Conservation (phyloP, 1,140 invertebrate genomes). For the Chrysopa pallens region DNA sequence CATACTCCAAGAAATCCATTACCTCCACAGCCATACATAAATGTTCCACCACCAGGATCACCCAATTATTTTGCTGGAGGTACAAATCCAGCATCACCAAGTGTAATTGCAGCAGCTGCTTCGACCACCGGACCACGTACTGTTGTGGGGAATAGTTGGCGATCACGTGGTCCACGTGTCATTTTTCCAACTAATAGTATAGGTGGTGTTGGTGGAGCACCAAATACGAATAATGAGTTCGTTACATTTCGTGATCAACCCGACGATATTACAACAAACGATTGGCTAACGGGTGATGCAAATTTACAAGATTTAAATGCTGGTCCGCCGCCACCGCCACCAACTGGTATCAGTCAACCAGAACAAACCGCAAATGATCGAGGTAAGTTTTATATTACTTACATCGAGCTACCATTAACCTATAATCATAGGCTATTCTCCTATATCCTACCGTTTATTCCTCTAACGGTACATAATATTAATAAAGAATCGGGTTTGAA, state of each 20-base stretch:
- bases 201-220: too few species aligned
- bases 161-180: constrained; percentile 14
- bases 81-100: neutral
- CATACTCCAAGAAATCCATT: too few species aligned
- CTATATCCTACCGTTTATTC: neutral
- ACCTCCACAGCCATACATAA: neutral
- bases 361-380: constrained; percentile 16
- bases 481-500: neutral
- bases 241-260: constrained; percentile 18
- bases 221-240: constrained; percentile 8
- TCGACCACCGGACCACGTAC: constrained; percentile 3
- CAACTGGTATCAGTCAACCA: constrained; percentile 4
- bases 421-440: neutral
- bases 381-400: constrained; percentile 11
- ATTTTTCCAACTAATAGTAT: constrained; percentile 16
- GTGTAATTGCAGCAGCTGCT: too few species aligned
- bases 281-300: constrained; percentile 18
- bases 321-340: neutral
- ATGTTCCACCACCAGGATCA: neutral
- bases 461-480: neutral
- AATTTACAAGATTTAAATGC: constrained; percentile 17
- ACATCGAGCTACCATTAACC: neutral
- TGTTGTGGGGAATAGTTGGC: constrained; percentile 12
- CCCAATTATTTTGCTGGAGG: neutral
- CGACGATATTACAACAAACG: constrained; percentile 13